Conservation (phyloP, 2,797 vertebrate species). For the Chaetophractus vellerosus region DNA sequence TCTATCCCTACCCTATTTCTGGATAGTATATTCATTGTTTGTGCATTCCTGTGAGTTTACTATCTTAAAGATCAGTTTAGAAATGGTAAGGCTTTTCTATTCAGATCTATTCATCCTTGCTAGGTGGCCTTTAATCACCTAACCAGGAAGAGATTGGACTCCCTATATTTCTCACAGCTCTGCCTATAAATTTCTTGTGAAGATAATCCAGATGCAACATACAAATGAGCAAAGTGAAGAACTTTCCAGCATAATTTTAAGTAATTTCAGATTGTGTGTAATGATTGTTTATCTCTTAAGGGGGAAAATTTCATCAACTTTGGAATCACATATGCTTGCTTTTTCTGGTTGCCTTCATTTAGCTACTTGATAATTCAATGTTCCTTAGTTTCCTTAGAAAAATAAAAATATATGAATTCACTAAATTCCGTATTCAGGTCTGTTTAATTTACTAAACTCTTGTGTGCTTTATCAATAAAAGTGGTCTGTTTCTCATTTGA, state of each 20-base stretch:
- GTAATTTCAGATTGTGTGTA: neutral
- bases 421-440: neutral
- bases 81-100: neutral
- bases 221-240: neutral
- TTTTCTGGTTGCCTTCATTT: neutral
- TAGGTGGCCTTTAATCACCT: neutral
- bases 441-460: neutral
- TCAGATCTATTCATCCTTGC: neutral
- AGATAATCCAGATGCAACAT: neutral
- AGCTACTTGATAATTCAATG: neutral
- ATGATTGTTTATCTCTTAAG: neutral
- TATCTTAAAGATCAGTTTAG: conserved; percentile 8
- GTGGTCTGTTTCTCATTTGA: conserved; percentile 21
- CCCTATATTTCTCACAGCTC: neutral
- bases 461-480: neutral
- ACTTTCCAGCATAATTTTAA: neutral
- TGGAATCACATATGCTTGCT: neutral
- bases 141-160: neutral
- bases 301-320: neutral
- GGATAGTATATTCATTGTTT: neutral
- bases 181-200: neutral
- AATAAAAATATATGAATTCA: neutral
- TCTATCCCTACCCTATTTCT: neutral
- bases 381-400: neutral
- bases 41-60: neutral